Evolutionary conservation across 2,797 vertebrate species (phyloP), one percentile per base, ranked within the genome.

Genomic region (Taeniopygia guttata): DNA sequence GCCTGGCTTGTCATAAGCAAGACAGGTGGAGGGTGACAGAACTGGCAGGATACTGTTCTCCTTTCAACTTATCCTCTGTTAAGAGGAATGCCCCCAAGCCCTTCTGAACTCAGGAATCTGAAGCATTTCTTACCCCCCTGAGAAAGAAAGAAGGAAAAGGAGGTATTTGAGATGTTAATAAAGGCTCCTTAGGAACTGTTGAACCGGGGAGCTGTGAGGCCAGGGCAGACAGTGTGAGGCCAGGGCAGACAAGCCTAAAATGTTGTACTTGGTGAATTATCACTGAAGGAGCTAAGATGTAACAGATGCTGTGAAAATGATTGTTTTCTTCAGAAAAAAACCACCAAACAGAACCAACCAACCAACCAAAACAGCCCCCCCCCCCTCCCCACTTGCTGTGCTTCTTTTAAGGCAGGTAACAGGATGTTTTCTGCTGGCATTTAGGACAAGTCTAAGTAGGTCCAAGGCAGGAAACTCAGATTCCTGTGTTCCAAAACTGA

Each of bases 61-160:
- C 54, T 91, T 86, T 76, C 79, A 73, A 80, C 11, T 90, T 91
- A 56, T 60, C 40, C 70, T 49, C 46, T n/a, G 72, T 64, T 63
- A 69, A 94, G 55, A 77, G 36, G 80, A 87, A 82, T 94, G 89
- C 87, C 84, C 87, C 38, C 36, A 40, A 40, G 85, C 64, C 62
- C 84, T 96, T 95, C 84, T 83, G 40, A 85, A 93, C 86, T 91
- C 90, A 77, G 93, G 97, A 98, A 97, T 97, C 88, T 46, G 9
- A 94, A 93, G 90, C 59, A 95, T 97, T 96, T 97, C 96, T 97
- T 84, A 91, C 66, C 55, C 34, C 79, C n/a, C 87, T 43, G 59
- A 94, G 94, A 90, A 94, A 84, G 72, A 64, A 76, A 94, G 88
- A 92, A 94, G 88, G 73, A 86, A 75, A 87, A 87, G 75, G 92